Conservation (phyloP, 2,797 vertebrate species). For the Gastrophryne carolinensis region DNA sequence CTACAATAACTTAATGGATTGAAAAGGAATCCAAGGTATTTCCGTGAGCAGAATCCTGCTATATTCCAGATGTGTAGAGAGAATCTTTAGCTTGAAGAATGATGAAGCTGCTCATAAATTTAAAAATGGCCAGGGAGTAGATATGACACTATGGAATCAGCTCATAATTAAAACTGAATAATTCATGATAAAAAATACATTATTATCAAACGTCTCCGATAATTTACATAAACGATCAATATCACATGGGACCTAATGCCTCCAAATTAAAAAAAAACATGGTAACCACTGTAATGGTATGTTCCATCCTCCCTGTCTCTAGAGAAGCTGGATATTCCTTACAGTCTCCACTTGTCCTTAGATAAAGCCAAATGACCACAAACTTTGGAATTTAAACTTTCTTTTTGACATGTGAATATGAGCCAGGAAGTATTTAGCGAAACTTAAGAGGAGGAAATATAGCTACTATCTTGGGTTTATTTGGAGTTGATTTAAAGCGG, state of each 20-base stretch:
- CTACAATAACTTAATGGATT: conserved; percentile 38
- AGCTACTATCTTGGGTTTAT: too few relatives aligned
- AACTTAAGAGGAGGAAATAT: too few relatives aligned
- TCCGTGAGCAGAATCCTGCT: conserved; percentile 13
- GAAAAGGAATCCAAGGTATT: conserved; percentile 41
- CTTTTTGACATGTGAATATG: background rate
- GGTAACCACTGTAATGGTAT: background rate
- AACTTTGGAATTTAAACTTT: background rate
- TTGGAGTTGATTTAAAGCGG: too few relatives aligned
- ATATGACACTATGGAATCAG: background rate
- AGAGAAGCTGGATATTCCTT: background rate
- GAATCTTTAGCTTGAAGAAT: background rate
- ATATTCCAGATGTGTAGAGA: conserved; percentile 42
- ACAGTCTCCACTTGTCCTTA: background rate
- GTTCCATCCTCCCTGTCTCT: background rate
- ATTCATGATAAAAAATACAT: background rate
- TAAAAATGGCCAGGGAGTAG: background rate
- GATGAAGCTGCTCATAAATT: background rate
- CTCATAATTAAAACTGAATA: conserved; percentile 4
- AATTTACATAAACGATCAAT: background rate
- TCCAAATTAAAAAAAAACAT: conserved; percentile 6
- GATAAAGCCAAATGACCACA: background rate
- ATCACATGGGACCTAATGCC: background rate
- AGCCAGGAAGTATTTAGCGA: background rate
- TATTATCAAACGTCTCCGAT: background rate